Evolutionary conservation across 92 coral and sea anemone genomes (phyloP).

Genomic region (Nematostella vectensis): DNA sequence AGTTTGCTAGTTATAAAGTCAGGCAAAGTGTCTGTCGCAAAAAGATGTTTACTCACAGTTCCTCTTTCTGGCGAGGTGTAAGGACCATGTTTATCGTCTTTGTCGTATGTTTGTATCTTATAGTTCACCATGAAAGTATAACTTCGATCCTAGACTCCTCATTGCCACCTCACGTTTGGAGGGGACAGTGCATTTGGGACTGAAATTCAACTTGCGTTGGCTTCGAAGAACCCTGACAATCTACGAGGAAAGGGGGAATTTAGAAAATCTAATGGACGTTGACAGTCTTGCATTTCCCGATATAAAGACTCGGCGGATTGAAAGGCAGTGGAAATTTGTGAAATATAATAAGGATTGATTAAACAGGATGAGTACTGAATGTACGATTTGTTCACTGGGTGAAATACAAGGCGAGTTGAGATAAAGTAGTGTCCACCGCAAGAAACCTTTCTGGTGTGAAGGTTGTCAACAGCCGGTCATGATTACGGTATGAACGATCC

Average conservation of each 20-base stretch:
- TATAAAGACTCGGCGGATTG: no score
- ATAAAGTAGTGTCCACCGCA: not conserved
- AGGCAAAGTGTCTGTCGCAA: no score
- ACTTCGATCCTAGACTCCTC: constrained; percentile 14
- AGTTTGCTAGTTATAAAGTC: no score
- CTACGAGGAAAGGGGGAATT: not conserved
- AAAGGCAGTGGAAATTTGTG: no score
- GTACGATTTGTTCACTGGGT: constrained; percentile 16
- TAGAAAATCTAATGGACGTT: no score
- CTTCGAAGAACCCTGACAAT: not conserved
- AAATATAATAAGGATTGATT: no score
- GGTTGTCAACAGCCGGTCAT: not conserved
- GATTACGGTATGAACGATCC: not conserved
- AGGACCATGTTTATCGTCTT: constrained; percentile 74
- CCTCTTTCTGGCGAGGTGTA: constrained; percentile 96
- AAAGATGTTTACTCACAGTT: constrained; percentile 81
- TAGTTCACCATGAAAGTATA: constrained; percentile 31
- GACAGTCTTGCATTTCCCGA: no score
- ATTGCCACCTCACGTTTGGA: not conserved
- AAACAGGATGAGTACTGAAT: constrained; percentile 14
- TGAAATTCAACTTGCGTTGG: not conserved
- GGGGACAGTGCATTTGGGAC: not conserved
- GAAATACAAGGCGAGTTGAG: constrained; percentile 1
- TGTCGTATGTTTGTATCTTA: constrained; percentile 6
- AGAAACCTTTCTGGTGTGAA: constrained; percentile 25